A percentile compares a stretch with the other conserved stretches of the same genome.
Conservation (phyloP, 30 jellyfish, hydroid and myxozoan genomes). For the Sanderia malayensis region DNA sequence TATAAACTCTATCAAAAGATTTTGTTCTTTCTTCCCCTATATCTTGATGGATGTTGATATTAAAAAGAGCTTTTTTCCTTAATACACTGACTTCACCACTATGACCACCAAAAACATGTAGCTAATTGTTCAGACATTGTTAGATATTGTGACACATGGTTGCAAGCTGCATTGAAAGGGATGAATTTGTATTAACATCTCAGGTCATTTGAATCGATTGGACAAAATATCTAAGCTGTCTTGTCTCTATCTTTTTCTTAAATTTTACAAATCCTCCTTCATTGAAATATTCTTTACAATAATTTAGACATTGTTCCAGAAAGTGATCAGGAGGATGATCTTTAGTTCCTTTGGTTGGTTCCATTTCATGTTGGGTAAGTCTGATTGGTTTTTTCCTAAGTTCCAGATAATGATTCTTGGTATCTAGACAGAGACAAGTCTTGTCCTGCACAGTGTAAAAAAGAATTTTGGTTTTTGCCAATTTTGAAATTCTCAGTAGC, state of each 20-base stretch:
- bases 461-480: neutral
- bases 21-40: neutral
- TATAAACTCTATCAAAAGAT: neutral
- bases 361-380: neutral
- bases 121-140: too few species aligned
- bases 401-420: neutral
- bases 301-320: neutral
- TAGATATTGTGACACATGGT: too few species aligned
- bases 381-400: neutral
- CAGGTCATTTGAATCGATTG: too few species aligned
- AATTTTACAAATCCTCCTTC: too few species aligned
- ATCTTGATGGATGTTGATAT: neutral
- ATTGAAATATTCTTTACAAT: neutral
- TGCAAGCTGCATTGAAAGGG: too few species aligned
- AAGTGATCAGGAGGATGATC: neutral
- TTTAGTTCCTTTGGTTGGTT: neutral
- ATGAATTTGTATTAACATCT: too few species aligned
- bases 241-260: too few species aligned
- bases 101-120: too few species aligned
- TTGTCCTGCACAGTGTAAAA: neutral
- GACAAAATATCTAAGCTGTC: too few species aligned
- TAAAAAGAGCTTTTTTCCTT: too few species aligned
- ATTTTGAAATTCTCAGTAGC: neutral
- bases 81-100: too few species aligned
- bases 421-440: neutral